These are phyloP conservation scores for Drepana arcuata DNA, from an alignment of 1,140 invertebrate species.

Conservation along the genomic window DNA sequence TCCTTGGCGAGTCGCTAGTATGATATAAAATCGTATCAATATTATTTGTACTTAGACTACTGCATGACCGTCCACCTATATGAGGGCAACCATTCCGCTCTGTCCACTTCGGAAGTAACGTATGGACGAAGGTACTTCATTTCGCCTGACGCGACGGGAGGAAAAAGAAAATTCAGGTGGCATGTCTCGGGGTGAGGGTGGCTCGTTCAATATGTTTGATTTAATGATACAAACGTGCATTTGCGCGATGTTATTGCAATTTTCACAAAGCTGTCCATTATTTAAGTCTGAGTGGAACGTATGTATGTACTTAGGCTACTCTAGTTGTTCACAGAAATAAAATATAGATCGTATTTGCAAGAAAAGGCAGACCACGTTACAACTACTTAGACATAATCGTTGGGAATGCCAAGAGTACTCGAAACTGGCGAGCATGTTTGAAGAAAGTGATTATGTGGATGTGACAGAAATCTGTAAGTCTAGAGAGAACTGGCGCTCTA, in stretches of 20 bases:
- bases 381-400: too few species aligned
- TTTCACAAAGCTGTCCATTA: too few species aligned
- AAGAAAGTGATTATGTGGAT: too few species aligned
- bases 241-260: not conserved
- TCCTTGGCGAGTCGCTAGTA: too few species aligned
- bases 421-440: too few species aligned
- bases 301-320: conserved; percentile 2
- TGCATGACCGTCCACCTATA: too few species aligned
- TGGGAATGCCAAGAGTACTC: too few species aligned
- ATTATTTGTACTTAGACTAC: too few species aligned
- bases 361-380: too few species aligned
- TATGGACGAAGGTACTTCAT: conserved; percentile 56
- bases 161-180: conserved; percentile 48
- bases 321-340: conserved; percentile 5
- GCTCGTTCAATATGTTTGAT: not conserved
- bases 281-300: not conserved
- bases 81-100: conserved; percentile 36
- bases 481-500: too few species aligned
- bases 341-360: conserved; percentile 6
- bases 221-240: conserved; percentile 1
- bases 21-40: too few species aligned
- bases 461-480: too few species aligned
- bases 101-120: conserved; percentile 47
- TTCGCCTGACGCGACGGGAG: conserved; percentile 42
- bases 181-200: conserved; percentile 24